Base-by-base conservation (phyloP, 2,113 vertebrate genomes). In the Menidia beryllina region DNA sequence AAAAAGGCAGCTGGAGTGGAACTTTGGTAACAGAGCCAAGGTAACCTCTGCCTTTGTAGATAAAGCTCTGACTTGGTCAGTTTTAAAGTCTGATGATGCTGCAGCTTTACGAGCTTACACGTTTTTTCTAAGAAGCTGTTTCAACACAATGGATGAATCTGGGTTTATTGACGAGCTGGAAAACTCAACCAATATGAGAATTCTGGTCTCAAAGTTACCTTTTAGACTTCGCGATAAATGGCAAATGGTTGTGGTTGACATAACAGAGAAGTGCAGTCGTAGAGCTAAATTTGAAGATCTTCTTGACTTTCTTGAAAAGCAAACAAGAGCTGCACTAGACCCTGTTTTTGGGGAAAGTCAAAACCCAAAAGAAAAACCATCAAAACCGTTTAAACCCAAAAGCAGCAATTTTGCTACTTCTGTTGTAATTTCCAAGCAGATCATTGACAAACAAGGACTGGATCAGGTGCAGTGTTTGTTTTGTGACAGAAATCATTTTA, bases 121-220 rank as follows among this genome's bases (percentile, higher is more conserved):
- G 34, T 34, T 62, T n/a, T 36, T 62, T 62, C 49, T 62, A 30
- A 62, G 45, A 49, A 62, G 20, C 27, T 62, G 27, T 14, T 62
- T 62, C 0, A 62, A 62, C 8, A 34, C 26, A 49, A 62, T 19
- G 1, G 14, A 49, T 62, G 59, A 49, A 62, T n/a, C 59, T 0
- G 1, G 8, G 7, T 62, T 62, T 62, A 49, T 21, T 62, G 43
- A 62, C 9, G 59, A 62, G 26, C 47, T 62, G 25, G 59, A 0
- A 49, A 62, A 49, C 15, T 49, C 20, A 49, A 62, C 43, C 59
- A 49, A 62, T 49, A 62, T 49, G n/a, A 62, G 45, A 38, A 30
- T 49, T 49, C 30, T 62, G 17, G 8, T 7, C 25, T 49, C 59
- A 20, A 62, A 62, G n/a, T 24, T 50, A 20, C 20, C 60, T 19